These are phyloP conservation scores for Meiosimyza platycephala DNA, from an alignment of 2,888 invertebrate genomes.

Conservation along the genomic window DNA sequence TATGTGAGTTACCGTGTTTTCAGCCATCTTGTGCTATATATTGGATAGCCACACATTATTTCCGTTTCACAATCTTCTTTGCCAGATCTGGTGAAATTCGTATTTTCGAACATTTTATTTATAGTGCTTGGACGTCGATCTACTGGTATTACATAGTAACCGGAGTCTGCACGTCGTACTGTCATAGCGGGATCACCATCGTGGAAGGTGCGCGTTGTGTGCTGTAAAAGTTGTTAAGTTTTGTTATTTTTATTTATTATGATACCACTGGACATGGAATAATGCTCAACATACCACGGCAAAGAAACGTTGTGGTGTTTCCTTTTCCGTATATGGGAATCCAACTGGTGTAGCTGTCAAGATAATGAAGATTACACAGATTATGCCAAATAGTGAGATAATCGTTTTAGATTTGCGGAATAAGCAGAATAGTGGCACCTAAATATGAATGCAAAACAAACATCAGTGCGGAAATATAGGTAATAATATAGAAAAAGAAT, in stretches of 20 bases:
- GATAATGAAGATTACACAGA: constrained; percentile 60
- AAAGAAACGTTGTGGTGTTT: constrained; percentile 69
- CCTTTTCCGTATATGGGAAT: constrained; percentile 71
- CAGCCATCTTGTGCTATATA: constrained; percentile 62
- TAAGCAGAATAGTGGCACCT: constrained; percentile 62
- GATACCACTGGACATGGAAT: no score
- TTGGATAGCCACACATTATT: constrained; percentile 61
- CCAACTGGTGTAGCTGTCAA: constrained; percentile 69
- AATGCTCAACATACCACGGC: constrained; percentile 66
- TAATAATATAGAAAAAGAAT: not conserved
- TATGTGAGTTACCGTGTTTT: constrained; percentile 52
- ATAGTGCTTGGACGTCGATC: constrained; percentile 64
- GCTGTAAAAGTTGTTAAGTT: constrained; percentile 58
- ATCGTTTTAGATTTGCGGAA: constrained; percentile 64
- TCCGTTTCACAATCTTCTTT: constrained; percentile 55
- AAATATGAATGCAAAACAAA: constrained; percentile 16
- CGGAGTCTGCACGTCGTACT: constrained; percentile 66
- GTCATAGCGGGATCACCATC: constrained; percentile 57
- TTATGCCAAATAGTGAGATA: constrained; percentile 57
- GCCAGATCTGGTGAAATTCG: constrained; percentile 52
- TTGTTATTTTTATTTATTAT: no score
- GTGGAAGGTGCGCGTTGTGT: constrained; percentile 68
- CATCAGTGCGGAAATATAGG: no score
- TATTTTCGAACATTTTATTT: constrained; percentile 55
- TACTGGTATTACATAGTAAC: constrained; percentile 68